Evolutionary conservation across 2,797 vertebrate genomes (phyloP).

Genomic region (Tauraco hartlaubi): DNA sequence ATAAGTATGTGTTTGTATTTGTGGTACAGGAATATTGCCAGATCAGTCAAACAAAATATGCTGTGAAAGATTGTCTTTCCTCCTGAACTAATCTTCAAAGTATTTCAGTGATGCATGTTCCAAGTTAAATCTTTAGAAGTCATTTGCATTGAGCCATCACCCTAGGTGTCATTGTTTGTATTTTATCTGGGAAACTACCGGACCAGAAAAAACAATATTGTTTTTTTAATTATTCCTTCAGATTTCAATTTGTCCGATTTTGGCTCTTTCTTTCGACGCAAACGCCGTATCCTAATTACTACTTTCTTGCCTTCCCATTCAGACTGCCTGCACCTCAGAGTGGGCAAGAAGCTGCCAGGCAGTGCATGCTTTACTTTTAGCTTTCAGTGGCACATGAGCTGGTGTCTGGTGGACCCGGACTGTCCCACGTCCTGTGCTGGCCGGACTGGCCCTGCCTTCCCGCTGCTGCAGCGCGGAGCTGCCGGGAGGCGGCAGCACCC

Average conservation of each 20-base stretch:
- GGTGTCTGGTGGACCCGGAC: rapidly evolving
- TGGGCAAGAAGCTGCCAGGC: neutral
- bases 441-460: neutral
- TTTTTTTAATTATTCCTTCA: neutral
- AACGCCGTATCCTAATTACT: neutral
- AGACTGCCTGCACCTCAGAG: neutral
- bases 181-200: neutral
- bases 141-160: neutral
- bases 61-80: neutral
- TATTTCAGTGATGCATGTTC: neutral
- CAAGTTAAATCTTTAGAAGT: neutral
- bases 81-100: neutral
- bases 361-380: neutral
- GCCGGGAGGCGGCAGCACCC: neutral
- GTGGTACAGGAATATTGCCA: neutral
- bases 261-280: neutral
- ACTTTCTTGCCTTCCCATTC: neutral
- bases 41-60: neutral
- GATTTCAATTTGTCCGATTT: neutral
- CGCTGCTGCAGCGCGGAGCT: neutral
- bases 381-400: neutral
- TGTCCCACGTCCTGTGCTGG: rapidly evolving
- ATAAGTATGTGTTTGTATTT: neutral
- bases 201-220: neutral
- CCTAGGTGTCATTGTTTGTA: neutral